phyloP scores from a whole-genome alignment of 2,113 vertebrate genomes.

The Ptilonorhynchus violaceus region DNA sequence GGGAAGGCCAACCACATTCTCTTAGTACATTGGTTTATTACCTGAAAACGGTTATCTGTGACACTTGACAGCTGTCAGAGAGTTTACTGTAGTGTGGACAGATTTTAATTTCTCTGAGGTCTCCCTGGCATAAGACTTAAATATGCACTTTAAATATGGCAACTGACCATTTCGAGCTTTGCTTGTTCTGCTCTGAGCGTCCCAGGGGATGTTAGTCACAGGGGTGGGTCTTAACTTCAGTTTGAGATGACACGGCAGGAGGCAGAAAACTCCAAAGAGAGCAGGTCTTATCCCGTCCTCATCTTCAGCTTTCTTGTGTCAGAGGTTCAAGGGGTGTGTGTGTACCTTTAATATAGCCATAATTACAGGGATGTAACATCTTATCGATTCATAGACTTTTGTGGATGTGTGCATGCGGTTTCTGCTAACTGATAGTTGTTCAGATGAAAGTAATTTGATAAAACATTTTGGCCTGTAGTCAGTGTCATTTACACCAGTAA shows the following conservation, averaged over 20 bases:
- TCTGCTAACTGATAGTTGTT: constrained; percentile 8
- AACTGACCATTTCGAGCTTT: neutral
- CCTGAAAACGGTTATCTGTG: neutral
- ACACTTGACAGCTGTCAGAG: neutral
- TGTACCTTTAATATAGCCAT: neutral
- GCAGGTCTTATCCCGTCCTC: constrained; percentile 2
- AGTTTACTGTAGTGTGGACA: neutral
- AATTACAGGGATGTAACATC: neutral
- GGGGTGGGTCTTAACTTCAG: constrained; percentile 18
- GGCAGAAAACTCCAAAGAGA: neutral
- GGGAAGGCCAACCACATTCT: neutral
- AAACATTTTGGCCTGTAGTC: neutral
- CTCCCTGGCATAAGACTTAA: neutral
- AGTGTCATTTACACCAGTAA: neutral
- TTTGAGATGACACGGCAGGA: constrained; percentile 1
- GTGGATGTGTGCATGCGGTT: neutral
- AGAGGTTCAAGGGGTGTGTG: neutral
- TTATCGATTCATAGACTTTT: neutral
- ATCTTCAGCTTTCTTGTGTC: constrained; percentile 2
- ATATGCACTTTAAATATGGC: neutral
- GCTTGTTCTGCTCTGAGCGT: constrained; percentile 5
- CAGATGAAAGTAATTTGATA: constrained; percentile 44
- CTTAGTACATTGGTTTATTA: neutral
- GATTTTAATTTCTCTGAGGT: neutral
- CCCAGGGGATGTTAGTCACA: constrained; percentile 49